These are phyloP conservation scores for Panzeria rudis DNA, from an alignment of 2,888 invertebrate genomes.

Conservation along the genomic window DNA sequence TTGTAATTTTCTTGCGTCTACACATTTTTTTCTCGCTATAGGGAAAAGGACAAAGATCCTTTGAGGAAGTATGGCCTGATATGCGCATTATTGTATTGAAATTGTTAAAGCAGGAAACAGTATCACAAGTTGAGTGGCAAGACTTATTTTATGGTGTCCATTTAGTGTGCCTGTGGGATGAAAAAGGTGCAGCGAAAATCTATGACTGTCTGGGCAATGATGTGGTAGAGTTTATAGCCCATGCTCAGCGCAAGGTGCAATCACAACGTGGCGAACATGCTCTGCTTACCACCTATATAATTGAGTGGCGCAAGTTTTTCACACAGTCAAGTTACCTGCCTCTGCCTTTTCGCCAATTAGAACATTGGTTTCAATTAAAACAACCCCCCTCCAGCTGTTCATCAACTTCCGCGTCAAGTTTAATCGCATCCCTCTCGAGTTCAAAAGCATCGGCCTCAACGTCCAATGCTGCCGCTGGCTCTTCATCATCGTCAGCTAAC, in stretches of 20 bases:
- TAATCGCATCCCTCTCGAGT: too few species aligned
- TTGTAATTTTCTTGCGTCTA: neutral
- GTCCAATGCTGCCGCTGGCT: conserved; percentile 64
- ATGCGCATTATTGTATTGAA: conserved; percentile 97
- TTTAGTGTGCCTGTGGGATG: conserved; percentile 98
- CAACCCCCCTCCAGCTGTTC: conserved; percentile 77
- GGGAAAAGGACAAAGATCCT: conserved; percentile 90
- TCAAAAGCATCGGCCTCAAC: conserved; percentile 70
- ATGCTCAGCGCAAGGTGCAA: conserved; percentile 95
- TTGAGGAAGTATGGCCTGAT: conserved; percentile 98
- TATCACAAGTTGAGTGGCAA: conserved; percentile 98
- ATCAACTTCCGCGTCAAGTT: conserved; percentile 74
- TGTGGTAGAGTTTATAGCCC: conserved; percentile 96
- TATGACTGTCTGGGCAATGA: conserved; percentile 95
- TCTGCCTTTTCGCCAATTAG: conserved; percentile 96
- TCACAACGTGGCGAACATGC: conserved; percentile 97
- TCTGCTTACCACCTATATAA: conserved; percentile 97
- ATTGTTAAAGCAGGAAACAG: conserved; percentile 94
- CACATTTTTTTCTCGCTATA: conserved; percentile 51
- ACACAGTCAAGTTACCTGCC: conserved; percentile 98
- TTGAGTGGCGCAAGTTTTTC: conserved; percentile 99
- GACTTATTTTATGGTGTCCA: conserved; percentile 98
- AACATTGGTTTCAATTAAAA: conserved; percentile 92
- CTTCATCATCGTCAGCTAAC: conserved; percentile 77
- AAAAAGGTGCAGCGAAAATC: conserved; percentile 95